Evolutionary conservation across 2,888 invertebrate genomes (phyloP).

Genomic region (Carterocephalus palaemon): DNA sequence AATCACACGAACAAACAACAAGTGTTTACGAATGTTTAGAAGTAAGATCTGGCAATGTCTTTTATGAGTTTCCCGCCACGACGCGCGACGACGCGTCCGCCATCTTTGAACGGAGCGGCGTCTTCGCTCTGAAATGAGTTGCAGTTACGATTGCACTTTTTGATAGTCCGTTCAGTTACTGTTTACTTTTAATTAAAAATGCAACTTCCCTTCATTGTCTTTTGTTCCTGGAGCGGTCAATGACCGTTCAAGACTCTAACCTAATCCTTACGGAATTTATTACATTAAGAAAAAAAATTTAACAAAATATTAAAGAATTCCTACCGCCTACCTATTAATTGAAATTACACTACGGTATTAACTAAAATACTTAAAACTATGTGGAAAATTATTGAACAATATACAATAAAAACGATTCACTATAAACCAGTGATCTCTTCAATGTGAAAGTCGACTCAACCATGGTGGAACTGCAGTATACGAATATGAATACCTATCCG

Average conservation of each 20-base stretch:
- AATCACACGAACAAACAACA: conserved; percentile 63
- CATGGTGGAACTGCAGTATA: conserved; percentile 20
- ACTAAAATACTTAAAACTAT: conserved; percentile 74
- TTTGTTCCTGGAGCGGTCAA: conserved; percentile 68
- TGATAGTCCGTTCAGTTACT: conserved; percentile 35
- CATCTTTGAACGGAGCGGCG: conserved; percentile 26
- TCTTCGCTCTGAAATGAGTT: conserved; percentile 29
- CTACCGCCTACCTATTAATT: conserved; percentile 74
- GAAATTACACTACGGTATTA: conserved; percentile 72
- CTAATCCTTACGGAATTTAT: conserved; percentile 70
- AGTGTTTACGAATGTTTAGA: conserved; percentile 60
- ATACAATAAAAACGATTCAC: conserved; percentile 77
- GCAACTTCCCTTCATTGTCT: conserved; percentile 76
- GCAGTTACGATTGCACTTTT: conserved; percentile 37
- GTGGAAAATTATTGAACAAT: conserved; percentile 78
- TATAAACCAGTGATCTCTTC: conserved; percentile 65
- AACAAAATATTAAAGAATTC: conserved; percentile 75
- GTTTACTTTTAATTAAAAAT: conserved; percentile 56
- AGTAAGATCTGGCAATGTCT: conserved; percentile 66
- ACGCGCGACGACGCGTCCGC: conserved; percentile 33
- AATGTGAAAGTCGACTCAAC: conserved; percentile 27
- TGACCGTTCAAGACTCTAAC: conserved; percentile 63
- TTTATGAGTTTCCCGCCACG: conserved; percentile 45
- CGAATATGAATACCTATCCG: conserved; percentile 17
- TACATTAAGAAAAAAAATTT: conserved; percentile 72